Evolutionary conservation across 2,797 vertebrate species (phyloP), one percentile per base, ranked within the genome.

Genomic region (Myoxocephalus aenaeus): DNA sequence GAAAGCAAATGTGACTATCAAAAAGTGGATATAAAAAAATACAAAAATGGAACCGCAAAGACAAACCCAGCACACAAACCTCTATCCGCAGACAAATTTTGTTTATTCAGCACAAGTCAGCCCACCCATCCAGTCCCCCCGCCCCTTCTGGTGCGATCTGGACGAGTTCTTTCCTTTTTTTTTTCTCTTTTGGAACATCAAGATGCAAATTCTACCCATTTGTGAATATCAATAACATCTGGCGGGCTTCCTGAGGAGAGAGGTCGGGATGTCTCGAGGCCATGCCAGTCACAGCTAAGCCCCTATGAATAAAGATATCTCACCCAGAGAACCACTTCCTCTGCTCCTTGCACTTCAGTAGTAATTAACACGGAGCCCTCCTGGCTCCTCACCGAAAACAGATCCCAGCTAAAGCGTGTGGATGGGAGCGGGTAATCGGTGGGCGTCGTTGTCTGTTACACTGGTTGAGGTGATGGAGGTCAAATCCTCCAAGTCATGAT

Each of bases 181-280:
- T 12, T 65, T 20, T 25, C 15, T 38, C 36, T 77, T 77, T 53
- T 57, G 51, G 54, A 70, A 75, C 70, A 86, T 85, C 82, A 70
- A 86, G 79, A 93, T 93, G 92, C 88, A 93, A 92, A 93, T 94
- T 86, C 68, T 27, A 79, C 34, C 81, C 79, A 89, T 93, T 92
- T 92, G 89, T 89, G 91, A 92, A 93, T 89, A 93, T 94, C 89
- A 92, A 83, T 92, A 94, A 93, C 93, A 95, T 94, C 91, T 94
- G 93, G 89, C 82, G 25, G 67, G 62, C 78, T 84, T 93, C 88
- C 87, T 40, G 65, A 85, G 73, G 71, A 79, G 80, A 72, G 82
- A 82, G 84, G 86, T 85, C 82, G 81, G 80, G 86, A 89, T 87
- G 87, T 89, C 90, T 93, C 63, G 86, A 93, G 94, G 89, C 87